Evolutionary conservation across 2,888 invertebrate genomes (phyloP), one percentile per base, ranked within the genome.

Genomic region (Iphiclides podalirius): DNA sequence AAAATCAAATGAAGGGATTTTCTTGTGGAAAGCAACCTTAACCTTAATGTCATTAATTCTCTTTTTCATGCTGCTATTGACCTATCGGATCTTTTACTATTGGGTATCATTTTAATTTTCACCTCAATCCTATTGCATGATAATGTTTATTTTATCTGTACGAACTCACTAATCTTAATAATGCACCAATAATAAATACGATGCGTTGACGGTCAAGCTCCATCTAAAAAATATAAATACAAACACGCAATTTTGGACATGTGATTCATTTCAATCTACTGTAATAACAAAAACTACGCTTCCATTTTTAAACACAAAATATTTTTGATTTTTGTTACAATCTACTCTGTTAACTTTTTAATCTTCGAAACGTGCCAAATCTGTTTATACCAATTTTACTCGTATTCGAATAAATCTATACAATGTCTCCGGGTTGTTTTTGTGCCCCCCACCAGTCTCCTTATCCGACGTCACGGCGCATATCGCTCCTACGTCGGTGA

Each of bases 401-500:
- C 62, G 52, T 54, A 55, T 66, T 31, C 6, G 20, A 81, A 78
- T 75, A 77, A 80, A 79, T 60, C 58, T 78, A 67, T 66, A 64
- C 65, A 63, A 62, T 31, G 62, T 56, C 54, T 58, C 46, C 59
- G 63, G 55, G 65, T 58, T 55, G 20, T 20, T 20, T 20, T 20
- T 61, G 52, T 59, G 48, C 52, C 48, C 57, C 60, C 66, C 6
- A 31, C 58, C 65, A 85, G 90, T 90, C 59, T 90, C 91, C 64
- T 83, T 90, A 56, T 86, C 90, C 64, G 90, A 90, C 67, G 89
- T 88, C 58, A 85, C 89, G 66, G 87, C 90, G 55, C 80, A 88
- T 67, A 90, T 90, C 68, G 84, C 89, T 9, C 85, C 89, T 40
- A 86, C 86, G 16, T 84, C 84, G 17, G 75, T 81, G 55, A 86